Base-by-base conservation (phyloP, 2,888 invertebrate genomes). In the Ernsta delagoae region DNA sequence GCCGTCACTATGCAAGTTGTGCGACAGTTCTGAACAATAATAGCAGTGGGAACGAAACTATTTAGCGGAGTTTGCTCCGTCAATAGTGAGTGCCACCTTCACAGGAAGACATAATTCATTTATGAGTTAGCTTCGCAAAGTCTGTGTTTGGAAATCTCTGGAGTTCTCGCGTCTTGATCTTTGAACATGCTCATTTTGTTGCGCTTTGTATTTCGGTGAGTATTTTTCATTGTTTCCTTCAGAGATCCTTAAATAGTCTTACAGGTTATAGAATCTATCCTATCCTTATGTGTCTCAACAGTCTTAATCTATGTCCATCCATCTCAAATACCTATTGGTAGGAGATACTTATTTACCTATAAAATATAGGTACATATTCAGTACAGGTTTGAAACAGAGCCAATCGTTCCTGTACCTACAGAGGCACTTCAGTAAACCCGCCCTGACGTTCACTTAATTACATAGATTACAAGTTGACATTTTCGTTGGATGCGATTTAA, bases 401-500 rank as follows among this genome's bases (percentile, higher is more conserved):
- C 45, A 34, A 45, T 61, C 34, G 54, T 54, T 48, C 41, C 41
- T n/a, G 36, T 36, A 36, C 4, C 59, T 60, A 56, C 61, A 36
- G 34, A 73, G 66, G 66, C 53, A 53, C 54, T 65, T 50, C 70
- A 72, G 76, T 82, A 83, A 89, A 80, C 83, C 86, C 85, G 74
- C 77, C 78, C 82, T 88, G 92, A 90, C 92, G 84, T 83, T 88
- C 87, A 93, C 90, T 92, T 93, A 92, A 93, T 93, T 92, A 91
- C 90, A 77, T 86, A 92, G 92, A 93, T 93, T 92, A 92, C 86
- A 89, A 89, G 84, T 87, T 92, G 92, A 92, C 92, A 86, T 87
- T 91, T 89, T 89, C 86, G 84, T 85, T 82, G 81, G 78, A 79
- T 79, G 82, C 86, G 86, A 86, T 89, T 88, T 87, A 86, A 88